Conservation (phyloP, 1,140 invertebrate genomes). For the Eriocheir sinensis region DNA sequence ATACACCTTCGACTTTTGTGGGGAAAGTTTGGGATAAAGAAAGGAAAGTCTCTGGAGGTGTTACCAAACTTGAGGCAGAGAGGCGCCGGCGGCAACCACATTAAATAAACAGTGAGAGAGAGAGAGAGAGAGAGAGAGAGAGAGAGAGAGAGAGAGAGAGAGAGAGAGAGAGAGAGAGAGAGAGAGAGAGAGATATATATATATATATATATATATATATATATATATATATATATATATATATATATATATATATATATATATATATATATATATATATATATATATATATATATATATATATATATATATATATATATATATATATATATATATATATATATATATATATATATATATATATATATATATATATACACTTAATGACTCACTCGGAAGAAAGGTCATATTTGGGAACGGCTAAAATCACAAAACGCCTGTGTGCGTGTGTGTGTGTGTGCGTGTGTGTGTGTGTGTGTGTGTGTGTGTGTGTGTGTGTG, state of each 20-base stretch:
- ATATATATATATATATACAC: too few species aligned
- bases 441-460: neutral
- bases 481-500: slow-evolving; percentile 35
- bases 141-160: slow-evolving; percentile 27
- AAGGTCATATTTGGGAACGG: too few species aligned
- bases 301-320: too few species aligned
- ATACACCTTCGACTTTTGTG: slow-evolving; percentile 24
- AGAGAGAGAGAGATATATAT: slow-evolving; percentile 32
- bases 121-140: slow-evolving; percentile 35
- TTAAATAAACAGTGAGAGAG: neutral
- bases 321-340: too few species aligned
- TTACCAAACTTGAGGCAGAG: neutral
- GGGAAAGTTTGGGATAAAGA: slow-evolving; percentile 13
- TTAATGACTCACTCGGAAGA: too few species aligned
- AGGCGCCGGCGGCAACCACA: neutral
- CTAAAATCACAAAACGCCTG: too few species aligned
- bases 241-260: too few species aligned
- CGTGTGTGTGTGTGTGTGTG: neutral
- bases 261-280: too few species aligned
- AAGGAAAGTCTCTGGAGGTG: neutral
- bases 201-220: too few species aligned
- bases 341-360: too few species aligned
- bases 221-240: too few species aligned
- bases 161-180: slow-evolving; percentile 41
- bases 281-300: too few species aligned